Base-by-base conservation (phyloP, 2,888 invertebrate genomes). In the Synergus gifuensis region DNA sequence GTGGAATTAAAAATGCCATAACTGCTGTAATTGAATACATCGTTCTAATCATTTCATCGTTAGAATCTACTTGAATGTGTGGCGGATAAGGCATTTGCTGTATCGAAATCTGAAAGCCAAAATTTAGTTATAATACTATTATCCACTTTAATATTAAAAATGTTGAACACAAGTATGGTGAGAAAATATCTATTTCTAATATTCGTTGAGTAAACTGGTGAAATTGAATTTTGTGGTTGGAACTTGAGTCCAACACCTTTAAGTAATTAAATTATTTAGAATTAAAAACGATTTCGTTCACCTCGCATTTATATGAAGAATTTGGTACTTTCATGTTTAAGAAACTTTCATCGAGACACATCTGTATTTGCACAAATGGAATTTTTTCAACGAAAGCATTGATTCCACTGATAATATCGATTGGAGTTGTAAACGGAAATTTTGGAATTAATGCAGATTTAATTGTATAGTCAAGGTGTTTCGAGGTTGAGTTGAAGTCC, bases 11-110 rank as follows among this genome's bases (percentile, higher is more conserved):
- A 84, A 92, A 90, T 54, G 87, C 87, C 42, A 88, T 84, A 12
- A 88, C 84, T 66, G 89, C 90, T 78, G 91, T 87, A 44, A 81
- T 80, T 76, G 85, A 84, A 49, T 90, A 86, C 22, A 84, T 77
- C 49, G 83, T 36, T 46, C 90, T 88, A 49, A 89, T 79, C 5
- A 84, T 3, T 28, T 76, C 62, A 76, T 89, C 89, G 5, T 64
- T 79, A 4, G 79, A 64, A 69, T 89, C 87, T 63, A 88, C 82
- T 81, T 87, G 78, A 16, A 89, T 79, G 62, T 88, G 86, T 4
- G 91, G 91, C 4, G 91, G 92, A 82, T 90, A 89, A 0, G 92
- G 92, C 91, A 91, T 90, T 87, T 87, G 86, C 84, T 92, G 91
- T 80, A 90, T 84, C 12, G 86, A 89, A 9, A 91, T 66, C 91